A percentile compares a stretch with the other conserved stretches of the same genome.
phyloP scores from a whole-genome alignment of 1,140 invertebrate genomes.

The Drosophila pseudoananassae region DNA sequence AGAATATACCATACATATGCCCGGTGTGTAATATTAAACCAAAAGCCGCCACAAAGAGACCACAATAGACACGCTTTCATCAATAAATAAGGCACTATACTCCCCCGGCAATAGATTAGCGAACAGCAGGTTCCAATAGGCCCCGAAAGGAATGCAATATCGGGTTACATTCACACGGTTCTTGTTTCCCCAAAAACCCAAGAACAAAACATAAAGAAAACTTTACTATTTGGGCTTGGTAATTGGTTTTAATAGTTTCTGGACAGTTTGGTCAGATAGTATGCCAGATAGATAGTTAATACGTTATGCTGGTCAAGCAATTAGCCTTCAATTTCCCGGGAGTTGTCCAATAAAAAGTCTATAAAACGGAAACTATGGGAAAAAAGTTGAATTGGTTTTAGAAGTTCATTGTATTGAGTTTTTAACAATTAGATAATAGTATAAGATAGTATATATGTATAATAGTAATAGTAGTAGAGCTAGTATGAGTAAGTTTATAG shows the following conservation, averaged over 20 bases:
- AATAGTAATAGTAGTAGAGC: too few relatives aligned
- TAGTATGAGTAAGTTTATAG: too few relatives aligned
- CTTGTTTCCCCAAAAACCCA: conserved; percentile 9
- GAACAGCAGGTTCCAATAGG: conserved; percentile 29
- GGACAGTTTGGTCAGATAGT: conserved; percentile 9
- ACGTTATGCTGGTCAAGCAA: not conserved
- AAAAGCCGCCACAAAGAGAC: not conserved
- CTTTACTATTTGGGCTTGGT: not conserved
- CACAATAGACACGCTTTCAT: conserved; percentile 21
- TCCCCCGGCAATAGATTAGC: conserved; percentile 19
- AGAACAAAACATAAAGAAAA: not conserved
- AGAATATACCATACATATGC: not conserved
- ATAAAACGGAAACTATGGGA: not conserved
- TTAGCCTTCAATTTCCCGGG: not conserved
- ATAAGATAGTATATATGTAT: too few relatives aligned
- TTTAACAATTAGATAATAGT: not conserved
- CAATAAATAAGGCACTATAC: conserved; percentile 23
- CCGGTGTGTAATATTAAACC: conserved; percentile 45
- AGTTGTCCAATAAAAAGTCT: not conserved
- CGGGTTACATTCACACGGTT: conserved; percentile 44
- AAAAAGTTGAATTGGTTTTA: not conserved
- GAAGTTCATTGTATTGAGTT: not conserved
- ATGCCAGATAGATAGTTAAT: not conserved
- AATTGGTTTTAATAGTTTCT: not conserved
- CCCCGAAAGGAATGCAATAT: conserved; percentile 11